Evolutionary conservation across 2,797 vertebrate genomes (phyloP).

Genomic region (Champsocephalus gunnari): DNA sequence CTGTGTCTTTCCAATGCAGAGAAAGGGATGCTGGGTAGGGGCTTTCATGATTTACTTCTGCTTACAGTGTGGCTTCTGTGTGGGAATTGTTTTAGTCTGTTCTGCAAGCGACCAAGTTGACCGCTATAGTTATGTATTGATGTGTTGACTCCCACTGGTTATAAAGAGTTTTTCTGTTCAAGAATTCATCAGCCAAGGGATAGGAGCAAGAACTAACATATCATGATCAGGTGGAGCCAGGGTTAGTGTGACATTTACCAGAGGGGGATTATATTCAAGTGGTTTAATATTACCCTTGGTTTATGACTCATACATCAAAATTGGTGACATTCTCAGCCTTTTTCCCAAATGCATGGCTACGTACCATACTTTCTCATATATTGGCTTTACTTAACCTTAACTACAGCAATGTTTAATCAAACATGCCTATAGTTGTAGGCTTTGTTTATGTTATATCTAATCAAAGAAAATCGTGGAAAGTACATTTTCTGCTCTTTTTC

Average conservation of each 20-base stretch:
- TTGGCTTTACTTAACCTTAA: background rate
- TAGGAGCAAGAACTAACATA: background rate
- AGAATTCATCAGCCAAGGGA: too few relatives aligned
- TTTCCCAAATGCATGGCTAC: background rate
- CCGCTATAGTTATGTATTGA: background rate
- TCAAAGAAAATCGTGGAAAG: too few relatives aligned
- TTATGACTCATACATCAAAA: background rate
- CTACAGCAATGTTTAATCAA: background rate
- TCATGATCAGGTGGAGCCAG: background rate
- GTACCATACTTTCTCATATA: background rate
- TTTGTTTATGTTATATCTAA: too few relatives aligned
- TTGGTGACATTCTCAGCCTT: background rate
- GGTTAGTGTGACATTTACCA: background rate
- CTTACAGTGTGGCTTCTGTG: background rate
- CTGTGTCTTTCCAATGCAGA: slow-evolving; percentile 95
- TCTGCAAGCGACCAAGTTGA: background rate
- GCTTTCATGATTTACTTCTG: slow-evolving; percentile 25
- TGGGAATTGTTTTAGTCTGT: background rate
- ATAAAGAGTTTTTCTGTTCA: background rate
- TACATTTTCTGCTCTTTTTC: too few relatives aligned
- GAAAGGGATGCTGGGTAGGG: slow-evolving; percentile 98
- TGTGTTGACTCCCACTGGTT: background rate
- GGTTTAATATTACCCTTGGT: background rate
- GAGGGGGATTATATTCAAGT: background rate
- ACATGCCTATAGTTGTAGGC: too few relatives aligned